phyloP scores from a whole-genome alignment of 2,113 vertebrate species.

The Natator depressus region DNA sequence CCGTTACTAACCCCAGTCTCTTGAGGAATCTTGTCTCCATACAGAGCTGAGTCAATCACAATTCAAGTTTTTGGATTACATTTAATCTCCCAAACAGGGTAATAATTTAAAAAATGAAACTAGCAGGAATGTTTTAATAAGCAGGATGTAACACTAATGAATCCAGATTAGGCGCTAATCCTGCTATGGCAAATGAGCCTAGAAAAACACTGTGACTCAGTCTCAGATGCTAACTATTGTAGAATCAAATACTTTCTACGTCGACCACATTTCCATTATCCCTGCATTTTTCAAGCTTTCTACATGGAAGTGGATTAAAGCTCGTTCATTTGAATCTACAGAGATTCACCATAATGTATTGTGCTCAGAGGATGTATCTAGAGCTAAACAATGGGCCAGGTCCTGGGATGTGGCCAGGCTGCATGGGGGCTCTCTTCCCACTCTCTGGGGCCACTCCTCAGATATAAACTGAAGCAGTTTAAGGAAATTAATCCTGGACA shows the following conservation, averaged over 20 bases:
- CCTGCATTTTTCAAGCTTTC: not conserved
- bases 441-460: not conserved
- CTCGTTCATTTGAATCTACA: not conserved
- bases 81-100: not conserved
- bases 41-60: conserved; percentile 25
- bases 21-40: conserved; percentile 27
- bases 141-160: conserved; percentile 14
- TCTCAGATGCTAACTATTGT: not conserved
- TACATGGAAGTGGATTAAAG: not conserved
- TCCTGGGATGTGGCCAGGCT: not conserved
- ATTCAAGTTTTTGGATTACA: conserved; percentile 17
- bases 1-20: conserved; percentile 18
- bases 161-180: conserved; percentile 15
- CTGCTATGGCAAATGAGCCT: not conserved
- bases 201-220: not conserved
- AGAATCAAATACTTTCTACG: not conserved
- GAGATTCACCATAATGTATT: not conserved
- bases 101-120: conserved; percentile 24
- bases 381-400: not conserved
- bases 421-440: not conserved
- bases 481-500: not conserved
- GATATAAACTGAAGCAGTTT: not conserved
- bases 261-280: not conserved
- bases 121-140: conserved; percentile 31
- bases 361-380: not conserved